Evolutionary conservation across 1,140 invertebrate species (phyloP).

Genomic region (Ditylenchus dipsaci): DNA sequence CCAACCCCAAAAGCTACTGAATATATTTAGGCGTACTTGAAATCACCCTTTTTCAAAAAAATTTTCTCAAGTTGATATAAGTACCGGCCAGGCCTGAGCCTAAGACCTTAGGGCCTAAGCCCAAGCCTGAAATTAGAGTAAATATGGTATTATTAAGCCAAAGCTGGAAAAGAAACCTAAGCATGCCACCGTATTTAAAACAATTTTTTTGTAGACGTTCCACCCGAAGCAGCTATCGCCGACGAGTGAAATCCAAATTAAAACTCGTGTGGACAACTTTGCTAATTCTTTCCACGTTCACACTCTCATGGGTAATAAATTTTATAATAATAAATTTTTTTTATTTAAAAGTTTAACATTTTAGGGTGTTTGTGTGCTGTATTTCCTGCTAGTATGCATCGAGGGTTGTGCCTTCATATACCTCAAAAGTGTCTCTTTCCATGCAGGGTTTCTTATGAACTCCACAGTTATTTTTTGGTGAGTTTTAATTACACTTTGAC

Average conservation of each 20-base stretch:
- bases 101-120: no score
- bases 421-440: slow-evolving; percentile 29
- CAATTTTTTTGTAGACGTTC: background rate
- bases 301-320: slow-evolving; percentile 26
- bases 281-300: slow-evolving; percentile 46
- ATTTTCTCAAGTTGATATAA: no score
- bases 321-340: no score
- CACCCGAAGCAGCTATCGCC: slow-evolving; percentile 1
- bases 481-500: background rate
- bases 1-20: no score
- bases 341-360: no score
- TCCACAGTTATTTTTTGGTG: slow-evolving; percentile 10
- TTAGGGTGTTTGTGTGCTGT: slow-evolving; percentile 49
- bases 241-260: slow-evolving; percentile 41
- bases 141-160: no score
- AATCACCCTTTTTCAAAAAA: no score
- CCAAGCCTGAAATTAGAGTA: no score
- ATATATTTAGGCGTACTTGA: no score
- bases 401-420: slow-evolving; percentile 49
- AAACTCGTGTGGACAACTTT: slow-evolving; percentile 51
- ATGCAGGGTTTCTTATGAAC: slow-evolving; percentile 39
- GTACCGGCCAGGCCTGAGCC: no score
- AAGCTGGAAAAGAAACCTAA: background rate
- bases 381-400: slow-evolving; percentile 47
- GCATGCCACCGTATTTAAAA: no score